Base-by-base conservation (phyloP, 2,888 invertebrate genomes). In the Xylophagus ater region DNA sequence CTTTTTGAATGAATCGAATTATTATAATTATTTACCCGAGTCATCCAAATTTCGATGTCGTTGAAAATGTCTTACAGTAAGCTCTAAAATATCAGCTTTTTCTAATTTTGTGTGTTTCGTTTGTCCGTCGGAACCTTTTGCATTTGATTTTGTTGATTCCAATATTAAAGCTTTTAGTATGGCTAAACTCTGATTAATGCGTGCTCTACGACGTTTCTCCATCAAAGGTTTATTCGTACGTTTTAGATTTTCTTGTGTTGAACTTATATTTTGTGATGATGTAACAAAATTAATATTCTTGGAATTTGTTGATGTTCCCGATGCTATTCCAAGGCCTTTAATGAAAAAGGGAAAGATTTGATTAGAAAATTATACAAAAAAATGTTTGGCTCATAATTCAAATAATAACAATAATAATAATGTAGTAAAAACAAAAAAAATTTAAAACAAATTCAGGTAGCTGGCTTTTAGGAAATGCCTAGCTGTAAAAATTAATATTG, bases 11-110 rank as follows among this genome's bases (percentile, higher is more conserved):
- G n/a, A n/a, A n/a, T n/a, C n/a, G n/a, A n/a, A n/a, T n/a, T n/a
- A n/a, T n/a, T n/a, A n/a, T n/a, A n/a, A n/a, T 15, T 24, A 51
- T 52, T 52, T 51, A 56, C 70, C 68, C 40, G 73, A 72, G 48
- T 72, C 73, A 48, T 78, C 76, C 23, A 79, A 62, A 48, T 77
- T 76, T 47, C 81, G 72, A 56, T 81, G 81, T 49, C 78, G 64
- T 59, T 84, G 84, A 48, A 88, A 74, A 60, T 86, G 84, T 42
- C 83, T 70, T 34, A 87, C 86, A 2, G 86, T 84, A 59, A 86
- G 70, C 62, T 87, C 87, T 46, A 87, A 64, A 51, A 87, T 86
- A 62, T 87, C 87, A 12, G 62, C 62, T 59, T 87, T 87, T 63
- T 87, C 86, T 59, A 86, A 68, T 64, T 86, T 87, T 45, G 81